These are phyloP conservation scores for Tapirus terrestris DNA, from an alignment of 2,113 vertebrate species.

Conservation along the genomic window DNA sequence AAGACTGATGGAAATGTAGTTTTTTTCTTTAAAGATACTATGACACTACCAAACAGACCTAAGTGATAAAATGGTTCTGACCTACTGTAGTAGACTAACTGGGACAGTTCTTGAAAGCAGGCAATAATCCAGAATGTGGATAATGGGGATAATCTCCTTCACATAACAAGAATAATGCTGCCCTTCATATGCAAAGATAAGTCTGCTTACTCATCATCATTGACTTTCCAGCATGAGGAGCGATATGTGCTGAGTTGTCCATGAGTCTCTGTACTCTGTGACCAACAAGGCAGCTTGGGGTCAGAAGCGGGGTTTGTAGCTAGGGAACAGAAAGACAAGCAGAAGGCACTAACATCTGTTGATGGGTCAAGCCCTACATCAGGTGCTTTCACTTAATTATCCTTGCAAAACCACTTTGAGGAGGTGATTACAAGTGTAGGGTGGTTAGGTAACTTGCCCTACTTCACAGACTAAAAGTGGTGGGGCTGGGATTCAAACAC, in stretches of 20 bases:
- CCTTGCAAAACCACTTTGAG: conserved; percentile 49
- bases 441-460: conserved; percentile 51
- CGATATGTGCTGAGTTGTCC: conserved; percentile 67
- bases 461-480: conserved; percentile 2
- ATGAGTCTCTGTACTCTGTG: conserved; percentile 42
- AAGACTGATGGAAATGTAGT: not conserved
- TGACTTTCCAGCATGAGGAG: conserved; percentile 54
- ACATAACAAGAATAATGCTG: conserved; percentile 70
- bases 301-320: conserved; percentile 55
- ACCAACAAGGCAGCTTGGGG: conserved; percentile 19
- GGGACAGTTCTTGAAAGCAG: conserved; percentile 58
- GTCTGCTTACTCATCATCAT: conserved; percentile 71
- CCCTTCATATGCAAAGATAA: conserved; percentile 66
- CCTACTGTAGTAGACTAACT: conserved; percentile 41
- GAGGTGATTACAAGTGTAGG: not conserved
- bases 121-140: conserved; percentile 58
- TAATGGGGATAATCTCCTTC: conserved; percentile 70
- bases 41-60: not conserved
- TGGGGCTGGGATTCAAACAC: conserved; percentile 3
- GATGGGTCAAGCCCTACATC: not conserved
- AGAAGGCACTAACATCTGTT: not conserved
- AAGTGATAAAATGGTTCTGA: conserved; percentile 50
- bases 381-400: conserved; percentile 59
- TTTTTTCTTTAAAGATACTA: conserved; percentile 17
- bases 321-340: not conserved